These are phyloP conservation scores for Helicoverpa assulta DNA, from an alignment of 2,888 invertebrate species.

Conservation along the genomic window DNA sequence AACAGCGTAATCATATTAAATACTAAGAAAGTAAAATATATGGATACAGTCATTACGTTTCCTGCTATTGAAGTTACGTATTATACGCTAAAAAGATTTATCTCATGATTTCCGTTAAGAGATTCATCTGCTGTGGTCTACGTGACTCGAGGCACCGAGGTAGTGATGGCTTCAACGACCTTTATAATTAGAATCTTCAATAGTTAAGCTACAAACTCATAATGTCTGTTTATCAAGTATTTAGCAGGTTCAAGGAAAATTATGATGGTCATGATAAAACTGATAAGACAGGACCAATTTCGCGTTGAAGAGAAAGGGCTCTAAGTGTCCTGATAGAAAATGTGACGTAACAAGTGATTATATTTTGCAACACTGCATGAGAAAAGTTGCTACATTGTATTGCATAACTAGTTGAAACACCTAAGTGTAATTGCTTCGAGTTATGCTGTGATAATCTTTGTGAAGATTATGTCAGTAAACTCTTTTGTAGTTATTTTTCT, in stretches of 20 bases:
- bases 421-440: background rate
- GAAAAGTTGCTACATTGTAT: conserved; percentile 29
- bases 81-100: conserved; percentile 9
- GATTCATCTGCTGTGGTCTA: conserved; percentile 37
- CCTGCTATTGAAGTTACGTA: conserved; percentile 1
- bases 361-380: conserved; percentile 37
- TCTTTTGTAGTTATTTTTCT: background rate
- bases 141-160: conserved; percentile 51
- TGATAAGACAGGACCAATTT: background rate
- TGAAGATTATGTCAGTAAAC: conserved; percentile 1
- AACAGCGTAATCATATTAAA: too few species aligned
- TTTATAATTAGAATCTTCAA: conserved; percentile 12
- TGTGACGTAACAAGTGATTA: conserved; percentile 49
- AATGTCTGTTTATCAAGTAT: background rate
- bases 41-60: conserved; percentile 15
- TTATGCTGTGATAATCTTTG: background rate
- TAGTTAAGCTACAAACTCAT: conserved; percentile 8
- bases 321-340: conserved; percentile 28
- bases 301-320: conserved; percentile 24
- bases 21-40: conserved; percentile 16
- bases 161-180: background rate
- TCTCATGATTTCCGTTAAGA: conserved; percentile 37
- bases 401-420: conserved; percentile 53
- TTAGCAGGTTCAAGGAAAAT: background rate
- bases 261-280: too few species aligned